Conservation (phyloP, 2,888 invertebrate genomes). For the Cheilosia impressa region DNA sequence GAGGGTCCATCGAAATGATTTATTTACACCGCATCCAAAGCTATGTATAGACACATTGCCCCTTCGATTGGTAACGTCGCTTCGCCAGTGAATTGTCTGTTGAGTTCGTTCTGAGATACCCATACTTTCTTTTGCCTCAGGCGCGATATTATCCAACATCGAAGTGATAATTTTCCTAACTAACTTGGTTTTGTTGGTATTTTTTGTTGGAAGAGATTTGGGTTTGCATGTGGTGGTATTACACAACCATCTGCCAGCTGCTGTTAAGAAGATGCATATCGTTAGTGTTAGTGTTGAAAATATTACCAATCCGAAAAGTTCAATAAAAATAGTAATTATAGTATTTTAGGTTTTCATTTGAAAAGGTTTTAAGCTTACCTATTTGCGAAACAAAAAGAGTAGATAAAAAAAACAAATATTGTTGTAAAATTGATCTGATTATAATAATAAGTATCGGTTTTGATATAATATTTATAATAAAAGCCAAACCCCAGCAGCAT, state of each 20-base stretch:
- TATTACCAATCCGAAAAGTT: not conserved
- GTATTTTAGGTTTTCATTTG: not conserved
- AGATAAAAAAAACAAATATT: too few species aligned
- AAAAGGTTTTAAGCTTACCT: not conserved
- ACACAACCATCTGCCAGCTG: slow-evolving; percentile 21
- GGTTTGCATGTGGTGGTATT: not conserved
- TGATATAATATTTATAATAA: too few species aligned
- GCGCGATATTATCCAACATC: slow-evolving; percentile 47
- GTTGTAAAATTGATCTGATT: too few species aligned
- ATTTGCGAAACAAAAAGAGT: too few species aligned
- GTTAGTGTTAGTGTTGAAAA: slow-evolving; percentile 3
- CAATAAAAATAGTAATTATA: not conserved
- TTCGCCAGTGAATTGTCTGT: not conserved
- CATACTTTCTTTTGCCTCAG: slow-evolving; percentile 41
- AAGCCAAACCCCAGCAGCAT: too few species aligned
- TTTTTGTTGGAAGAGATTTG: slow-evolving; percentile 9
- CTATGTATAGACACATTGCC: slow-evolving; percentile 12
- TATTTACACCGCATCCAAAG: slow-evolving; percentile 51
- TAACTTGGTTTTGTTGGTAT: slow-evolving; percentile 17
- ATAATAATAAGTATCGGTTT: too few species aligned
- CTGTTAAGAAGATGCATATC: slow-evolving; percentile 6
- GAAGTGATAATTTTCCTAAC: slow-evolving; percentile 39
- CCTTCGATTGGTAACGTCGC: not conserved
- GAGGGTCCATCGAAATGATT: slow-evolving; percentile 51
- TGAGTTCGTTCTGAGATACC: not conserved